Conservation (phyloP, 1,140 invertebrate genomes). For the Drosophila santomea region DNA sequence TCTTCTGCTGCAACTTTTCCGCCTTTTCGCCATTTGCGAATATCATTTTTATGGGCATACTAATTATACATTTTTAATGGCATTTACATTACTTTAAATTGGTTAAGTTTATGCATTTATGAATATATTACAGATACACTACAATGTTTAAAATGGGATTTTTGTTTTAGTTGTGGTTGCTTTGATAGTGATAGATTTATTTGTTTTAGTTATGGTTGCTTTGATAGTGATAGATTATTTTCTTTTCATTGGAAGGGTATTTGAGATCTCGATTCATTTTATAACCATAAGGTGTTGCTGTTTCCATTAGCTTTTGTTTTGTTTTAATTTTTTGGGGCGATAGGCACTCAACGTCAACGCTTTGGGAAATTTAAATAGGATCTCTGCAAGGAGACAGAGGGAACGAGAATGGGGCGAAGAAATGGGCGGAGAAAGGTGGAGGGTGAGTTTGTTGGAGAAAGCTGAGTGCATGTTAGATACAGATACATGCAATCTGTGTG, state of each 20-base stretch:
- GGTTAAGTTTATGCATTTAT: not conserved
- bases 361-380: not conserved
- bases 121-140: not conserved
- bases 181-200: no score
- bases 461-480: constrained; percentile 20
- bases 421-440: not conserved
- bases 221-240: no score
- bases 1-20: constrained; percentile 25
- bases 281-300: not conserved
- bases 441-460: constrained; percentile 7
- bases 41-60: constrained; percentile 2
- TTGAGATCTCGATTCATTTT: no score
- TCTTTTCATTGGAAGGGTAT: not conserved
- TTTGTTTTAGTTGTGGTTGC: not conserved
- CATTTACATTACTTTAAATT: constrained; percentile 5
- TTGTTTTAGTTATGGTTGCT: no score
- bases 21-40: not conserved
- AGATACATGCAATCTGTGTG: constrained; percentile 19
- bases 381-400: not conserved
- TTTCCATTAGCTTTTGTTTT: no score
- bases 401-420: not conserved
- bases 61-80: constrained; percentile 33
- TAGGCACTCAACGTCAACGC: not conserved
- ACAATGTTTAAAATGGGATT: not conserved
- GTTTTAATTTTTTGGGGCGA: not conserved